Evolutionary conservation across 2,113 vertebrate species (phyloP).

Genomic region (Cervus canadensis): DNA sequence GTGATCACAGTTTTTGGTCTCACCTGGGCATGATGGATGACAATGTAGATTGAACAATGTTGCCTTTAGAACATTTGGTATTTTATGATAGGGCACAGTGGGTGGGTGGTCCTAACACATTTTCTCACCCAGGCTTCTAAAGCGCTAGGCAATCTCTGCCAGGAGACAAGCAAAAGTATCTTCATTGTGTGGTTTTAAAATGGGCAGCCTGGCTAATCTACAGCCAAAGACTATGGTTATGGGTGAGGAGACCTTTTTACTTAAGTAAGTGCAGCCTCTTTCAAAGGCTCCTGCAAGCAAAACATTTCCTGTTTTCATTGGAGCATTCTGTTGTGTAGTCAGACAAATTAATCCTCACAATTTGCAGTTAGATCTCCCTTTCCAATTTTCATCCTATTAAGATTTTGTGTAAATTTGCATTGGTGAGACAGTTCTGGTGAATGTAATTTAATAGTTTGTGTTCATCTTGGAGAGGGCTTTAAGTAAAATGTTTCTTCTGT

Average conservation of each 20-base stretch:
- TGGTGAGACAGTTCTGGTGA: neutral
- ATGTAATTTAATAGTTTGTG: neutral
- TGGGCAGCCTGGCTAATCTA: neutral
- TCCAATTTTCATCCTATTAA: neutral
- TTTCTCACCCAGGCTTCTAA: neutral
- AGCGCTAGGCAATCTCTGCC: neutral
- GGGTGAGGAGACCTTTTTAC: neutral
- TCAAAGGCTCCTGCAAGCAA: neutral
- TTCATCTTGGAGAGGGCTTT: neutral
- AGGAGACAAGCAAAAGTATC: neutral
- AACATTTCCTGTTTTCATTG: neutral
- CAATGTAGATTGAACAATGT: neutral
- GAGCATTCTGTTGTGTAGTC: neutral
- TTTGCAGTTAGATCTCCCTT: neutral
- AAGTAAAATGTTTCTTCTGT: neutral
- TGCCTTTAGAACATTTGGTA: neutral
- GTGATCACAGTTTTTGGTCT: neutral
- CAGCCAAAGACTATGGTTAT: neutral
- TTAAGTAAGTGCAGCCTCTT: neutral
- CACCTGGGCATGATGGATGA: neutral
- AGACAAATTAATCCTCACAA: neutral
- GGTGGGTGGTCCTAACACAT: neutral
- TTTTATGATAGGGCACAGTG: neutral
- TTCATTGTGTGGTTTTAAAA: neutral
- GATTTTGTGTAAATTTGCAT: neutral